phyloP scores from a whole-genome alignment of 2,888 invertebrate species.

The Ichneumoninae sp. region DNA sequence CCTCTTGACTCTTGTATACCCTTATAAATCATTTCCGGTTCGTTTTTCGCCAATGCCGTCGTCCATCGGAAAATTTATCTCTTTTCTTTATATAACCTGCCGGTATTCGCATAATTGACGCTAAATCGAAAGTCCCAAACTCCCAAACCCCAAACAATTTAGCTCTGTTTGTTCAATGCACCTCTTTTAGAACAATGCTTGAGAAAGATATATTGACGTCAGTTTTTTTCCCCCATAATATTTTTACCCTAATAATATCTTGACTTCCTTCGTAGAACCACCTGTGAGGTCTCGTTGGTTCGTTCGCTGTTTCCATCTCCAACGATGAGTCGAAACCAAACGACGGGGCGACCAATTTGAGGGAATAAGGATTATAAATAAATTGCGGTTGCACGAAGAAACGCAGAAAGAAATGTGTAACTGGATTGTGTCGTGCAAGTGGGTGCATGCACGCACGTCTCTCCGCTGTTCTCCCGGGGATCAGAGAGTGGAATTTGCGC shows the following conservation, averaged over 20 bases:
- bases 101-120: not conserved
- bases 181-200: too few relatives aligned
- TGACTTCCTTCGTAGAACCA: too few relatives aligned
- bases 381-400: conserved; percentile 2
- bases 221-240: not conserved
- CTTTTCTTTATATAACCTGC: not conserved
- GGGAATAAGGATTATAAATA: conserved; percentile 35
- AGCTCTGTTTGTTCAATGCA: not conserved
- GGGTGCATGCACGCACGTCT: conserved; percentile 5
- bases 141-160: not conserved
- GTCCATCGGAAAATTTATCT: too few relatives aligned
- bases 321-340: not conserved
- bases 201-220: not conserved
- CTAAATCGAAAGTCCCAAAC: not conserved
- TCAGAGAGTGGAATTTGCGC: conserved; percentile 47
- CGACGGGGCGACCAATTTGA: not conserved
- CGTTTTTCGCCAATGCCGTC: too few relatives aligned
- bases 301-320: too few relatives aligned
- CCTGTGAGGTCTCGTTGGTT: too few relatives aligned
- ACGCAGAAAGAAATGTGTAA: conserved; percentile 28
- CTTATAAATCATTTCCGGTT: not conserved
- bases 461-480: conserved; percentile 35
- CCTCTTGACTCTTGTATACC: not conserved
- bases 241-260: too few relatives aligned
- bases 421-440: not conserved